phyloP scores from a whole-genome alignment of 1,140 invertebrate species.

The Papilio machaon region DNA sequence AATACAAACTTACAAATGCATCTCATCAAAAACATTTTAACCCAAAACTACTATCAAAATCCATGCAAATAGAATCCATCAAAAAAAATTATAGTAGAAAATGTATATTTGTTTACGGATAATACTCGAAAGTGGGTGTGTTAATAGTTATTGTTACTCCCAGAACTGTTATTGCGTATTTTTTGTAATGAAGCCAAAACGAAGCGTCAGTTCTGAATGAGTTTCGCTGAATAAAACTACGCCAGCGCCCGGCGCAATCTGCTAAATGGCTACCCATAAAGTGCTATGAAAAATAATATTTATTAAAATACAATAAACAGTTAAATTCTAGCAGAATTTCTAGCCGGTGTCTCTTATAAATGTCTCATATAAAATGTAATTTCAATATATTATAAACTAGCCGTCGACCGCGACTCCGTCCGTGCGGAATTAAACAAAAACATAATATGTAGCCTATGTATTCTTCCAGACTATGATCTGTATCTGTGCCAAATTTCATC shows the following conservation, averaged over 20 bases:
- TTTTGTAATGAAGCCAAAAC: constrained; percentile 65
- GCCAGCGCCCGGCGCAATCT: constrained; percentile 13
- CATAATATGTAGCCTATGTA: no score
- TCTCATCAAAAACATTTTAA: constrained; percentile 18
- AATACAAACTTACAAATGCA: constrained; percentile 40
- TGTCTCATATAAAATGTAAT: no score
- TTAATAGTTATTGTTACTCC: constrained; percentile 62
- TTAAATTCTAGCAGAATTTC: not conserved
- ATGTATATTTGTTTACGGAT: constrained; percentile 44
- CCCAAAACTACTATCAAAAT: constrained; percentile 38
- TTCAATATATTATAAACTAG: no score
- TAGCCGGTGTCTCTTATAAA: no score
- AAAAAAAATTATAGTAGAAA: constrained; percentile 2
- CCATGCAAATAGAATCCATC: constrained; percentile 3
- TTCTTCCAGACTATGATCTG: no score
- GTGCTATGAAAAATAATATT: constrained; percentile 12
- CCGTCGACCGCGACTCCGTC: no score
- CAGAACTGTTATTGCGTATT: constrained; percentile 64
- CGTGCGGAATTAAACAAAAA: no score
- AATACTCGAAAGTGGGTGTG: constrained; percentile 61
- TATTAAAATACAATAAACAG: not conserved
- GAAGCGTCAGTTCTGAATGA: constrained; percentile 37
- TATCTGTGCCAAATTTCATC: no score
- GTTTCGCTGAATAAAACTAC: constrained; percentile 26
- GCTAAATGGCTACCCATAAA: constrained; percentile 6